Evolutionary conservation across 1,140 invertebrate species (phyloP), one percentile per base, ranked within the genome.

Genomic region (Achatina immaculata): DNA sequence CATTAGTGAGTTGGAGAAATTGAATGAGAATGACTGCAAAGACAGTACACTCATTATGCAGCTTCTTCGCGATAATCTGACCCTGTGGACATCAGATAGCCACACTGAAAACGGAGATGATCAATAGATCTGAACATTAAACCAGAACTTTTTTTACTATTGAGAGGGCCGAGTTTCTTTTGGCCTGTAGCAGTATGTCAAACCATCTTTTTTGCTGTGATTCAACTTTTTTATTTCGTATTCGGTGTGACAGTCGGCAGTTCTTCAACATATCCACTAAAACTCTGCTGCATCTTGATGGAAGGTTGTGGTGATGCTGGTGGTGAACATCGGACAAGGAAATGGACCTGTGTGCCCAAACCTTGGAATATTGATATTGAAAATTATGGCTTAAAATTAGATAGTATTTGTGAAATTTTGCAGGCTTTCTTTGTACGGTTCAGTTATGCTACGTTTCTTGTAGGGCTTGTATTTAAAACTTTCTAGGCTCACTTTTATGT

Each of bases 11-110:
- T 93, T 99, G 92, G 98, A 99, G 93, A 98, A 97, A 90, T 92
- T 99, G 87, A 98, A 98, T 91, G 97, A 99, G 92, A 91, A 99
- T 98, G 92, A 99, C 98, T 99, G 99, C 94, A 99, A 99, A 94
- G 98, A 99, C 94, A 98, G 96, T 92, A 99, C 98, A 89, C 94
- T 99, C 87, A 99, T 99, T 92, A 99, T 99, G 98, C 97, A 99
- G 94, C 94, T 99, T 91, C 94, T 99, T 92, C 95, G 98, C 92
- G 98, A 99, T 93, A 99, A 99, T 94, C 95, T 99, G 86, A 99
- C 98, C 24, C 84, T 89, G 16, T 89, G 88, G 88, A 85, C 85
- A 31, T 85, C 86, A 2, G 88, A 89, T 78, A 78, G 78, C 38
- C 71, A 82, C 7, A 82, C 78, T 31, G 84, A 85, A 36, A 83